These are phyloP conservation scores for Dolichoris vasculosae DNA, from an alignment of 1,140 invertebrate genomes.

Conservation along the genomic window DNA sequence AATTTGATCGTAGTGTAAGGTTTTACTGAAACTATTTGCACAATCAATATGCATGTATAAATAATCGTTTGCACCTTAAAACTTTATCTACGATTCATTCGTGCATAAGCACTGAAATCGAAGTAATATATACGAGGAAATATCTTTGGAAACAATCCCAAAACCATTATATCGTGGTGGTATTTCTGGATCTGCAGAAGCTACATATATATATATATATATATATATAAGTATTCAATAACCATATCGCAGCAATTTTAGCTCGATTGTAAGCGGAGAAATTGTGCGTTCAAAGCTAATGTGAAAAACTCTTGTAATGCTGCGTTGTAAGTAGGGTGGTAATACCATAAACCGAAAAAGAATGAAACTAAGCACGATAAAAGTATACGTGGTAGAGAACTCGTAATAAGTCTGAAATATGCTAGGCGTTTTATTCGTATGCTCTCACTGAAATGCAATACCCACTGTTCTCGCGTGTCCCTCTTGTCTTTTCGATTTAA, in stretches of 20 bases:
- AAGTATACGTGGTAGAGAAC: conserved; percentile 54
- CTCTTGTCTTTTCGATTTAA: conserved; percentile 28
- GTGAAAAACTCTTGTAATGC: conserved; percentile 59
- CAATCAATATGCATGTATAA: neutral
- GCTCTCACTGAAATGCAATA: conserved; percentile 22
- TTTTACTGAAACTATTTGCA: neutral
- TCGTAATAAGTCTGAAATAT: conserved; percentile 68
- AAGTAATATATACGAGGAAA: neutral
- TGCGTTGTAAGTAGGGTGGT: conserved; percentile 28
- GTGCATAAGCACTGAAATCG: neutral
- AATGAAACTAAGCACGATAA: conserved; percentile 66
- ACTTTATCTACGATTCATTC: neutral
- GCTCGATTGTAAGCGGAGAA: neutral
- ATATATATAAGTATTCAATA: conserved; percentile 14
- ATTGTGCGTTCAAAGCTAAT: conserved; percentile 38
- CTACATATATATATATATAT: neutral
- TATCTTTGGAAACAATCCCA: conserved; percentile 36
- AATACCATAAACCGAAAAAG: conserved; percentile 63
- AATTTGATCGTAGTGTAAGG: neutral
- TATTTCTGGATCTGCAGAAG: neutral
- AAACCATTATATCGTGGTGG: conserved; percentile 11
- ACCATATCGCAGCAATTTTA: neutral
- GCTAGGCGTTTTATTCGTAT: conserved; percentile 62
- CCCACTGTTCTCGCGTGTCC: neutral
- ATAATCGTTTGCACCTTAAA: neutral